Evolutionary conservation across 2,113 vertebrate species (phyloP).

Genomic region (Chrysochloris asiatica): DNA sequence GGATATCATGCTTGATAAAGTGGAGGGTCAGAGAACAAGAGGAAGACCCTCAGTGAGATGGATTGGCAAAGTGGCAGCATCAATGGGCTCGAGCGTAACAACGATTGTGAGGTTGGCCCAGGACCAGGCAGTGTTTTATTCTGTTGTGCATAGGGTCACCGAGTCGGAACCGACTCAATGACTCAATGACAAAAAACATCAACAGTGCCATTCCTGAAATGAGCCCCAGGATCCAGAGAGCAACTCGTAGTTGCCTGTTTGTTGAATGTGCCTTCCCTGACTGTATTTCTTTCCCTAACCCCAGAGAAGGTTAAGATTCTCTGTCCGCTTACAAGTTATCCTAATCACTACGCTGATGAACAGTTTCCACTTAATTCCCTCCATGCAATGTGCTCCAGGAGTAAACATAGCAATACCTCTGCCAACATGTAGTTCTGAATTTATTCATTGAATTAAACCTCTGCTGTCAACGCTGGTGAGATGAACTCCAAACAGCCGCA

Average conservation of each 20-base stretch:
- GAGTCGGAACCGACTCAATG: too few species aligned
- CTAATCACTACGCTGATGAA: not conserved
- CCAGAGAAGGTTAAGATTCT: not conserved
- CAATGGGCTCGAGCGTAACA: too few species aligned
- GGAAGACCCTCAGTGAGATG: too few species aligned
- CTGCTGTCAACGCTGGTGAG: not conserved
- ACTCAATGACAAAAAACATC: too few species aligned
- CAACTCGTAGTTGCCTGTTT: not conserved
- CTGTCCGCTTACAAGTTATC: not conserved
- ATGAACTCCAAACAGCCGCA: slow-evolving; percentile 14
- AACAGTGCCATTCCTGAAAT: slow-evolving; percentile 14
- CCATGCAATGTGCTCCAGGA: not conserved
- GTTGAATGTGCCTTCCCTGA: not conserved
- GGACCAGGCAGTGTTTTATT: too few species aligned
- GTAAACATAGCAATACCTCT: not conserved
- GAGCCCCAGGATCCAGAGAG: slow-evolving; percentile 9
- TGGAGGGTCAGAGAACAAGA: too few species aligned
- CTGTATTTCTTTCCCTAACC: not conserved
- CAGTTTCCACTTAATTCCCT: not conserved
- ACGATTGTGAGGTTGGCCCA: too few species aligned
- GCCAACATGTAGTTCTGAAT: not conserved
- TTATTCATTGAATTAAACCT: slow-evolving; percentile 23
- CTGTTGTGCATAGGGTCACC: too few species aligned
- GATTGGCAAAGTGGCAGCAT: too few species aligned
- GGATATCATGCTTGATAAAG: too few species aligned